These are phyloP conservation scores for Musca vetustissima DNA, from an alignment of 1,140 invertebrate species.

Conservation along the genomic window DNA sequence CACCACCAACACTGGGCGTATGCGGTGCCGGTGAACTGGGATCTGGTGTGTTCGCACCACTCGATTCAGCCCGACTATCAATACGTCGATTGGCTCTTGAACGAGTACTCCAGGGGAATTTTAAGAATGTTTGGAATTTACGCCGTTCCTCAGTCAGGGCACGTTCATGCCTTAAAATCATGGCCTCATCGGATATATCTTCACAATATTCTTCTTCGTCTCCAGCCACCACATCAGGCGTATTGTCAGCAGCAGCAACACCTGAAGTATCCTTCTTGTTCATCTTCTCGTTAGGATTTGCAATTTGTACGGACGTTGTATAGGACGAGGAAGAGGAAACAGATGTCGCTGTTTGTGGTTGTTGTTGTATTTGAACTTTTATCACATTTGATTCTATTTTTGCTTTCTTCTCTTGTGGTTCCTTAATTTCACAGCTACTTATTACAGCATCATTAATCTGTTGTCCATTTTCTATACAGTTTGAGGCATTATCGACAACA, in stretches of 20 bases:
- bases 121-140: slow-evolving; percentile 73
- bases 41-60: slow-evolving; percentile 74
- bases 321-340: too few relatives aligned
- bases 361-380: too few relatives aligned
- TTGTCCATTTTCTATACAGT: too few relatives aligned
- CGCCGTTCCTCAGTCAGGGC: slow-evolving; percentile 79
- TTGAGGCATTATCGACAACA: neutral
- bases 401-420: neutral
- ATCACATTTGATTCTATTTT: slow-evolving; percentile 3
- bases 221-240: too few relatives aligned
- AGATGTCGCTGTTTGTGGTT: too few relatives aligned
- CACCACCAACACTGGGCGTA: slow-evolving; percentile 28
- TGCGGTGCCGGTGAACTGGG: slow-evolving; percentile 55
- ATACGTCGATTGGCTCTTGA: slow-evolving; percentile 64
- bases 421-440: neutral
- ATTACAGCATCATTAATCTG: too few relatives aligned
- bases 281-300: too few relatives aligned
- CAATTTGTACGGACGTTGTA: too few relatives aligned
- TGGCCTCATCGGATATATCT: slow-evolving; percentile 73
- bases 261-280: neutral
- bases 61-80: slow-evolving; percentile 70
- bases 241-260: too few relatives aligned
- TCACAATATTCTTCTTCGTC: slow-evolving; percentile 30
- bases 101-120: slow-evolving; percentile 63
- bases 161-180: slow-evolving; percentile 67